Conservation (phyloP, 2,113 vertebrate species). For the Canis aureus region DNA sequence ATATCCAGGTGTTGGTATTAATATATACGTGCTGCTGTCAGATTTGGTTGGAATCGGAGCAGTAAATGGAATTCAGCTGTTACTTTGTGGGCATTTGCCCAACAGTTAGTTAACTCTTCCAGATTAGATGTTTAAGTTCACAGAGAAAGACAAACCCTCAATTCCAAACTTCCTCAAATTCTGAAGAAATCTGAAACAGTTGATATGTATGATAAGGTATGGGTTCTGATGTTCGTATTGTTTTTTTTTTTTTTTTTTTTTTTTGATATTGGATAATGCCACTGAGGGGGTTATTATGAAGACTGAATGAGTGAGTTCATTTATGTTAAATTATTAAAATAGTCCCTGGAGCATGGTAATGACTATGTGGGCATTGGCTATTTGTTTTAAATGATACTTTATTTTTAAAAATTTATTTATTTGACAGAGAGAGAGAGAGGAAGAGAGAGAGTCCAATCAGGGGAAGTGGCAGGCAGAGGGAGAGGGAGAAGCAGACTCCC, state of each 20-base stretch:
- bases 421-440: too few relatives aligned
- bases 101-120: not conserved
- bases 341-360: not conserved
- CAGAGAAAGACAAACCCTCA: not conserved
- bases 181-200: not conserved
- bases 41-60: not conserved
- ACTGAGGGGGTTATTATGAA: not conserved
- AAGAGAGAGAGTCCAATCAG: too few relatives aligned
- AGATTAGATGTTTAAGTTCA: constrained; percentile 18
- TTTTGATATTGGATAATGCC: not conserved
- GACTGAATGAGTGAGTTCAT: not conserved
- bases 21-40: not conserved
- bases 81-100: not conserved
- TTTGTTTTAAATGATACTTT: not conserved
- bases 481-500: too few relatives aligned
- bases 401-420: not conserved
- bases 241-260: not conserved
- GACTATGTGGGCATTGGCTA: not conserved
- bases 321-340: not conserved
- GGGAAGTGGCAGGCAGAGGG: too few relatives aligned
- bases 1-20: not conserved
- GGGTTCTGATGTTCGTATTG: not conserved
- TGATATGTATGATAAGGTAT: not conserved
- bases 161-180: not conserved
- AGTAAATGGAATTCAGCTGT: not conserved